Percentiles rank a stretch among this genome's conserved stretches.
phyloP scores from a whole-genome alignment of 2,888 invertebrate species.

The Caenorhabditis sp. region DNA sequence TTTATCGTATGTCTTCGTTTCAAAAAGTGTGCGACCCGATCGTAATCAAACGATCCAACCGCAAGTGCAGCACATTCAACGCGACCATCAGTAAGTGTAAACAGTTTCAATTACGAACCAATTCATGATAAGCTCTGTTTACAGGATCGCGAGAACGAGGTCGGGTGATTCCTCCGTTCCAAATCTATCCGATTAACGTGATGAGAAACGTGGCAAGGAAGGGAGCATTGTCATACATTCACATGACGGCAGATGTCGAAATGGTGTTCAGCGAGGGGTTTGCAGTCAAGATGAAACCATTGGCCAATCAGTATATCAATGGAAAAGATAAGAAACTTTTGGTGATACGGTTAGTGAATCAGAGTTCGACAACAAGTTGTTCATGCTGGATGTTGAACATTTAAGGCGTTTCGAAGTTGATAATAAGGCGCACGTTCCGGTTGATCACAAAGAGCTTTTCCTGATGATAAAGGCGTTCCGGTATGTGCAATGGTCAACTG shows the following conservation, averaged over 20 bases:
- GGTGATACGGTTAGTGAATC: constrained; percentile 57
- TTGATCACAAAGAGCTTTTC: constrained; percentile 58
- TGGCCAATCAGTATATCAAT: constrained; percentile 66
- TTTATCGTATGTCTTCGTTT: constrained; percentile 65
- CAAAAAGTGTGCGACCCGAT: constrained; percentile 59
- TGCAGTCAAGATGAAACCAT: constrained; percentile 47
- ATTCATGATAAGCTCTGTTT: constrained; percentile 1
- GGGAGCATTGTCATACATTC: constrained; percentile 67
- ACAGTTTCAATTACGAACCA: neutral
- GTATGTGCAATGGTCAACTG: constrained; percentile 28
- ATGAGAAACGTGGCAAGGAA: constrained; percentile 71
- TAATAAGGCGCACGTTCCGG: constrained; percentile 63
- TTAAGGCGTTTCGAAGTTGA: constrained; percentile 70
- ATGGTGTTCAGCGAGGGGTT: constrained; percentile 68
- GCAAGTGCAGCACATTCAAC: constrained; percentile 48
- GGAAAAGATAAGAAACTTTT: constrained; percentile 59
- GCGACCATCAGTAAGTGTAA: constrained; percentile 43
- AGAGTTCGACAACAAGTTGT: too few relatives aligned
- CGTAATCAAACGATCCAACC: constrained; percentile 22
- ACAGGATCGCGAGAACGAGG: constrained; percentile 46
- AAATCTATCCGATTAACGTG: constrained; percentile 73
- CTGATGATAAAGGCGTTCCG: constrained; percentile 62
- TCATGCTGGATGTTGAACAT: too few relatives aligned
- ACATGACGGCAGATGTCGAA: constrained; percentile 68
- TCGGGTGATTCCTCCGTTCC: constrained; percentile 65